These are phyloP conservation scores for Chymomyza fuscimana DNA, from an alignment of 2,888 invertebrate genomes.

Conservation along the genomic window DNA sequence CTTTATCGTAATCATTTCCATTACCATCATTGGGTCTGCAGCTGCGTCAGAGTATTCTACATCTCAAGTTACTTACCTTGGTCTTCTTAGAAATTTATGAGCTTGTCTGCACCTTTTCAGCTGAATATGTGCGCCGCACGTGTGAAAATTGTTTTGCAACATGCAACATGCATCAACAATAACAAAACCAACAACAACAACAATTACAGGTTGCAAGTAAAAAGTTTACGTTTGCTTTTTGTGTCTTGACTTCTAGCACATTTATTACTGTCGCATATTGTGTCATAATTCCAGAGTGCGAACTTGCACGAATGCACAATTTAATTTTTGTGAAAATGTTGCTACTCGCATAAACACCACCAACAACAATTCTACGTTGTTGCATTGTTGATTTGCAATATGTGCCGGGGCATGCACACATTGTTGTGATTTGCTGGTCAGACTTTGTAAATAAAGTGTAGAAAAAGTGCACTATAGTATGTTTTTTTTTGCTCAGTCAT, in stretches of 20 bases:
- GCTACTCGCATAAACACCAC: not conserved
- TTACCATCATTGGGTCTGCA: constrained; percentile 1
- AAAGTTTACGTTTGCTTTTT: not conserved
- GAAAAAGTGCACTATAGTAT: not conserved
- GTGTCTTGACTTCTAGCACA: constrained; percentile 28
- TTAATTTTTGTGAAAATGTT: constrained; percentile 49
- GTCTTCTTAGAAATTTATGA: constrained; percentile 41
- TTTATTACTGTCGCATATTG: constrained; percentile 52
- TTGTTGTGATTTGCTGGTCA: not conserved
- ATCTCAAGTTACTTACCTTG: not conserved
- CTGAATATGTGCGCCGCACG: constrained; percentile 39
- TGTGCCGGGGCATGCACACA: constrained; percentile 15
- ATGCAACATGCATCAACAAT: not conserved
- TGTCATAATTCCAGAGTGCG: constrained; percentile 44
- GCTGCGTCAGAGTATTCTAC: not conserved
- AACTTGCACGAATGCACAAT: constrained; percentile 53
- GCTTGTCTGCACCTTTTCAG: constrained; percentile 42
- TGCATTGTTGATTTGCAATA: constrained; percentile 36
- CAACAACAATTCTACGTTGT: constrained; percentile 21
- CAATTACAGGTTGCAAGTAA: not conserved
- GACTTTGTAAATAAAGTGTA: not conserved
- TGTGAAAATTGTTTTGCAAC: constrained; percentile 46
- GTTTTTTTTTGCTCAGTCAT: too few relatives aligned
- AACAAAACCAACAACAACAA: not conserved
- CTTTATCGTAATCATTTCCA: constrained; percentile 12